Evolutionary conservation across 2,888 invertebrate species (phyloP).

Genomic region (Diachrysia chrysitis): DNA sequence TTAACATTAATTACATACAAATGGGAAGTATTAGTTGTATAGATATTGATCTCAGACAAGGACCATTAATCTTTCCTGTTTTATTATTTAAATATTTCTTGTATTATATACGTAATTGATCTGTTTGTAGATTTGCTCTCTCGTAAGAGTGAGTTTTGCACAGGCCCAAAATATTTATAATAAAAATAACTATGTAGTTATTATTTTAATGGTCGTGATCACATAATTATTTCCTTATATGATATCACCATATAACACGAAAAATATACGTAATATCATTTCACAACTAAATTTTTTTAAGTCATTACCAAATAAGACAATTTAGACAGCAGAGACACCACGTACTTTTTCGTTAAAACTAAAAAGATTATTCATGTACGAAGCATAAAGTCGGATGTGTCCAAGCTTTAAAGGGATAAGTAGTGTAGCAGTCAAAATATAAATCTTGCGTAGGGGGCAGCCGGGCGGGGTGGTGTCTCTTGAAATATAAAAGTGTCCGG

Average conservation of each 20-base stretch:
- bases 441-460: conserved; percentile 66
- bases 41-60: conserved; percentile 43
- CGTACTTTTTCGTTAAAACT: conserved; percentile 5
- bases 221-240: no score
- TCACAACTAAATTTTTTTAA: no score
- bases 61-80: conserved; percentile 45
- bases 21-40: conserved; percentile 22
- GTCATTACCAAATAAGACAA: background rate
- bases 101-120: conserved; percentile 39
- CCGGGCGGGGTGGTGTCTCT: conserved; percentile 67
- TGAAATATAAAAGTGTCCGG: conserved; percentile 88
- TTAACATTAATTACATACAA: conserved; percentile 29
- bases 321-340: background rate
- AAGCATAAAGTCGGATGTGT: conserved; percentile 46
- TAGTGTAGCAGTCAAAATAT: conserved; percentile 68
- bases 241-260: no score
- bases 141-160: no score
- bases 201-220: no score
- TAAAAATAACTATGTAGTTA: no score
- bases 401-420: conserved; percentile 57
- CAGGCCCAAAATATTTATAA: no score
- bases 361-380: conserved; percentile 28
- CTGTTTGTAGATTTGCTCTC: no score
- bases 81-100: conserved; percentile 46
- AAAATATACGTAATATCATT: no score